Evolutionary conservation across 2,888 invertebrate genomes (phyloP), one percentile per base, ranked within the genome.

Genomic region (Pogonocherus hispidulus): DNA sequence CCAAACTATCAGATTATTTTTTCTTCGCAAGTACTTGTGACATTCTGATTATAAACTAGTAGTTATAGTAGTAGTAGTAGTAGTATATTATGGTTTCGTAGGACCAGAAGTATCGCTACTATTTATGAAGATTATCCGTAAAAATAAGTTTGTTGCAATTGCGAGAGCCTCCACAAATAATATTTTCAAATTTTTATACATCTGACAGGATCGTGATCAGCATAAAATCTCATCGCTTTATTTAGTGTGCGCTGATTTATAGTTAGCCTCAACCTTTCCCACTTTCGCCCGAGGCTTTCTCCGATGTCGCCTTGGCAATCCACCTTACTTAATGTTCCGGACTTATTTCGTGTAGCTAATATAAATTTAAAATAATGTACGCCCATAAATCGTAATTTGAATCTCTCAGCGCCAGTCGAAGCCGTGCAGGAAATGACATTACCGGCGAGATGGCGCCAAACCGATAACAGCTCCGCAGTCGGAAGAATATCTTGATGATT

Each of bases 401-500:
- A 69, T 66, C 64, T 69, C 71, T 64, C 71, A 52, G 60, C 68
- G 68, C 56, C 57, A 27, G 69, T 66, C 69, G 71, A 71, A 67
- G 64, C 60, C 63, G 52, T 67, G 73, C 74, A 78, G 78, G 78
- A 78, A 78, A 74, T 74, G 72, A 77, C 76, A 78, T 79, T 78
- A 79, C 78, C 77, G 78, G 77, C 73, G 70, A 72, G 75, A 72
- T 74, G 74, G 68, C 72, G 72, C 74, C 74, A 73, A 59, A 51
- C 57, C 72, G 79, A 79, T 78, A 79, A 71, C 71, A 69, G n/a
- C 67, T 55, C 67, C 67, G 60, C 68, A 60, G 70, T 73, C 74
- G 75, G 77, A 77, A 77, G 73, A 76, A 76, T 74, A 73, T 72
- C 73, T 75, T 71, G 74, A 76, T 78, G 78, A 79, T 77, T 75